Percentiles rank a stretch among this genome's conserved stretches.
phyloP scores from a whole-genome alignment of 1,140 invertebrate genomes.

The Helicorthomorpha holstii region DNA sequence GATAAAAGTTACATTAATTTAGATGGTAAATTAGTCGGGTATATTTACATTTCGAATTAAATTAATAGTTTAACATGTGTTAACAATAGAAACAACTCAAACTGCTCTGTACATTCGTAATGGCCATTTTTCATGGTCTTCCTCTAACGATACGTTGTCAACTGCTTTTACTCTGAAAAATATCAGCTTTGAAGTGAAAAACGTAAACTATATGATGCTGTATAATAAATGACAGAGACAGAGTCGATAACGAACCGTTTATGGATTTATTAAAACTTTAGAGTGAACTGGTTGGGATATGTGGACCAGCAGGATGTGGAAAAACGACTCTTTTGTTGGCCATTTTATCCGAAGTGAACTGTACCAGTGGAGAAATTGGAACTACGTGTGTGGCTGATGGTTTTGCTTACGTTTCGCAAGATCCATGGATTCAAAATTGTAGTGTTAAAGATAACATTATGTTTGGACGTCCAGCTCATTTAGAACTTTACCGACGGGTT shows the following conservation, averaged over 20 bases:
- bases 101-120: not conserved
- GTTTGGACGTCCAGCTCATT: conserved; percentile 66
- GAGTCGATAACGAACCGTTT: too few species aligned
- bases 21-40: not conserved
- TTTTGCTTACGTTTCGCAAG: conserved; percentile 75
- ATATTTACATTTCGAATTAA: too few species aligned
- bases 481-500: conserved; percentile 46
- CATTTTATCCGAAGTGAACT: conserved; percentile 53
- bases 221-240: conserved; percentile 1
- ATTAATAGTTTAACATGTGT: not conserved
- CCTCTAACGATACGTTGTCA: too few species aligned
- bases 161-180: too few species aligned
- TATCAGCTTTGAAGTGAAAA: not conserved
- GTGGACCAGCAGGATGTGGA: conserved; percentile 46
- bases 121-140: not conserved
- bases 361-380: conserved; percentile 33
- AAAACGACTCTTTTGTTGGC: conserved; percentile 57
- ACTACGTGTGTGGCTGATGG: conserved; percentile 34
- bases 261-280: conserved; percentile 5
- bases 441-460: conserved; percentile 84
- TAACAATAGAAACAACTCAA: not conserved
- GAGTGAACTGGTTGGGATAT: conserved; percentile 42
- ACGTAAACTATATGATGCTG: not conserved
- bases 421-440: conserved; percentile 76
- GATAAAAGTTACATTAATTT: conserved; percentile 25